These are phyloP conservation scores for Stegana nigrithorax DNA, from an alignment of 2,888 invertebrate genomes.

Conservation along the genomic window DNA sequence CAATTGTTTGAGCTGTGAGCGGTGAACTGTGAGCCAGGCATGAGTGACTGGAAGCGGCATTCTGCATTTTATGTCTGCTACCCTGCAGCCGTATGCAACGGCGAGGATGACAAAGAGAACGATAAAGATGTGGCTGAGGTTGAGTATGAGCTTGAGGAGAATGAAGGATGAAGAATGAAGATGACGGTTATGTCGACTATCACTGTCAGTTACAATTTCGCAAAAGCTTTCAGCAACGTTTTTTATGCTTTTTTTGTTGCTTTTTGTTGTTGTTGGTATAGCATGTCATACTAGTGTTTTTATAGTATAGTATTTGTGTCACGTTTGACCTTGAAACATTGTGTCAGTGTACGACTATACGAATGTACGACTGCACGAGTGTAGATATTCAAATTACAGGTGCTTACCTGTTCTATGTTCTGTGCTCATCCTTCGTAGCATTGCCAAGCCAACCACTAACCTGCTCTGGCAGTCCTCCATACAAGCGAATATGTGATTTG, in stretches of 20 bases:
- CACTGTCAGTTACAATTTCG: slow-evolving; percentile 1
- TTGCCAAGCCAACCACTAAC: too few relatives aligned
- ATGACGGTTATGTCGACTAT: background rate
- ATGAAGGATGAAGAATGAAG: too few relatives aligned
- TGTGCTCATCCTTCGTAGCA: too few relatives aligned
- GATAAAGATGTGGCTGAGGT: background rate
- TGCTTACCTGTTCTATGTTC: too few relatives aligned
- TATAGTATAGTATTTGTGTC: background rate
- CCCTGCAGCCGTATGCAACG: background rate
- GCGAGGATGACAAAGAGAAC: background rate
- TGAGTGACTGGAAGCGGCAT: background rate
- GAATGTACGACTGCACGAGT: too few relatives aligned
- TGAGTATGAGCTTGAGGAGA: slow-evolving; percentile 1
- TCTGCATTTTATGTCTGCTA: background rate
- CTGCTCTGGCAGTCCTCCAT: too few relatives aligned
- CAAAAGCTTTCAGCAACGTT: slow-evolving; percentile 4
- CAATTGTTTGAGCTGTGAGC: too few relatives aligned
- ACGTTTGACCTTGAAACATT: slow-evolving; percentile 9
- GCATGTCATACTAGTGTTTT: too few relatives aligned
- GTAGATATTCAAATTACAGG: too few relatives aligned
- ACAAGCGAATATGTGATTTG: too few relatives aligned
- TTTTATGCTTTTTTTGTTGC: background rate
- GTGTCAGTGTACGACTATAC: background rate
- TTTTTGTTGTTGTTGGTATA: background rate
- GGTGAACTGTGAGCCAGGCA: background rate